Evolutionary conservation across 2,797 vertebrate genomes (phyloP), one percentile per base, ranked within the genome.

Genomic region (Hoplostethus mediterraneus): DNA sequence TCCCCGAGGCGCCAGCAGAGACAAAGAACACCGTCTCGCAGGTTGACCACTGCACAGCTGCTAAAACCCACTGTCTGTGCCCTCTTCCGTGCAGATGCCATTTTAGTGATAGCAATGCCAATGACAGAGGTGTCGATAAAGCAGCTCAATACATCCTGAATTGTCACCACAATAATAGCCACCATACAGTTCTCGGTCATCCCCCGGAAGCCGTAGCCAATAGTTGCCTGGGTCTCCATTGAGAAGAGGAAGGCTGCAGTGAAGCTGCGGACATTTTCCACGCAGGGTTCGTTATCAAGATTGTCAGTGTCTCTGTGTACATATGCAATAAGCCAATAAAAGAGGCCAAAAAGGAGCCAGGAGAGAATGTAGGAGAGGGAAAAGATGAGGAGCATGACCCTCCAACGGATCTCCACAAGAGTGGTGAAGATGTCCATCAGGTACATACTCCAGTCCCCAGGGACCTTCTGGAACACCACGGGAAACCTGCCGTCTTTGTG

Each of bases 61-160:
- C 97, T 99, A 63, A 99, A 99, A 0, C 96, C 95, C 45, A 99
- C 96, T 2, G 97, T 98, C 72, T 97, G 98, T 3, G 97, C 96
- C 75, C 98, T 90, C 69, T 97, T 98, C 0, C 97, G 93, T 1
- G 98, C 97, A 0, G 96, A 98, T 0, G 97, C 98, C 98, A 99
- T 99, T 75, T 99, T 99, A 47, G 97, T 94, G 77, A 97, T 68
- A 0, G 96, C 93, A 0, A 97, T 95, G 0, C 98, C 98, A 0
- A 99, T 97, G 55, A 98, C 90, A 74, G 98, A 95, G 25, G 98
- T 98, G 73, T 99, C 96, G 1, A 99, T 94, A 74, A 98, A 82
- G 89, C 96, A 97, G 80, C 97, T 96, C 0, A 98, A 76, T 3
- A 99, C 85, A 0, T 95, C 95, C 81, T 99, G 98, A 6, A 97